Conservation (phyloP, 2,113 vertebrate species). For the Amphiprion ocellaris region DNA sequence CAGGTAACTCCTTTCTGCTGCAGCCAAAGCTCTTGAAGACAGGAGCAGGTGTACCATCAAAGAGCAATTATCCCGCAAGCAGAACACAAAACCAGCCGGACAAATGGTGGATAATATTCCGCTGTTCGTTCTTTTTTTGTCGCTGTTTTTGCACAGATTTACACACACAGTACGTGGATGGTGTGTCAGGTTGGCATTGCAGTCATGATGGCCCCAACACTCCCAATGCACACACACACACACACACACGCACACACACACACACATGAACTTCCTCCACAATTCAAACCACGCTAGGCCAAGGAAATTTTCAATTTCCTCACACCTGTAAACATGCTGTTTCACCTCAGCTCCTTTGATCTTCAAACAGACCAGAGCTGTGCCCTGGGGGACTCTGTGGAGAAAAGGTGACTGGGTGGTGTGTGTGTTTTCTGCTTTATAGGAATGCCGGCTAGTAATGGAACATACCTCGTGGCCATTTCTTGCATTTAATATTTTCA, state of each 20-base stretch:
- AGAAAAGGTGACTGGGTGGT: slow-evolving; percentile 71
- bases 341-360: slow-evolving; percentile 76
- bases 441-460: slow-evolving; percentile 50
- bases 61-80: slow-evolving; percentile 44
- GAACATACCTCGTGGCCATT: slow-evolving; percentile 59
- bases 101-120: slow-evolving; percentile 6
- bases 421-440: slow-evolving; percentile 67
- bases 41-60: slow-evolving; percentile 60
- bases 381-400: slow-evolving; percentile 62
- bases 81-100: slow-evolving; percentile 27
- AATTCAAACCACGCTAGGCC: slow-evolving; percentile 58
- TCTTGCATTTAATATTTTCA: slow-evolving; percentile 59
- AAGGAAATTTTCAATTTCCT: slow-evolving; percentile 81
- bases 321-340: slow-evolving; percentile 80
- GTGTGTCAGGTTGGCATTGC: not conserved
- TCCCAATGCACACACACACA: slow-evolving; percentile 12
- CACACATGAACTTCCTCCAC: slow-evolving; percentile 41
- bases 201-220: not conserved
- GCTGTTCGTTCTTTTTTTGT: not conserved
- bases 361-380: slow-evolving; percentile 76
- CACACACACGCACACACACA: slow-evolving; percentile 6
- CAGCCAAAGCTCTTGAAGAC: slow-evolving; percentile 43
- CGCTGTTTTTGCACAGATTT: slow-evolving; percentile 1
- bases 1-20: slow-evolving; percentile 45
- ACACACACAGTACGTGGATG: not conserved